These are phyloP conservation scores for Diogma glabrata DNA, from an alignment of 2,888 invertebrate genomes.

Conservation along the genomic window DNA sequence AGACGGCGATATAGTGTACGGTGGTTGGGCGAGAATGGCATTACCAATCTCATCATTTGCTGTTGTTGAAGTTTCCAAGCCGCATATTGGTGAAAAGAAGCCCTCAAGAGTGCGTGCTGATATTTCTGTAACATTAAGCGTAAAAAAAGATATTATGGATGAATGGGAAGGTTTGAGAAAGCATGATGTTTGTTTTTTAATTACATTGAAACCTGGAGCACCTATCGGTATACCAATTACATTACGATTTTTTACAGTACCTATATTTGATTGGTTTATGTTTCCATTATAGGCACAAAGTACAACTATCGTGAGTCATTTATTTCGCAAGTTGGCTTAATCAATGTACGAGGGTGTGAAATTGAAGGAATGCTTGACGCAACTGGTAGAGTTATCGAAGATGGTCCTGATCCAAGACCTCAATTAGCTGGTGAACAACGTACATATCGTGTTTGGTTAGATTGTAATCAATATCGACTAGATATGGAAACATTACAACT, in stretches of 20 bases:
- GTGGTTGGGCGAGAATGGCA: conserved; percentile 99
- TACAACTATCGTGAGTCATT: conserved; percentile 76
- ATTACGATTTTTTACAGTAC: too few species aligned
- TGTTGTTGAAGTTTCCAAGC: conserved; percentile 89
- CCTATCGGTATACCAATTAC: conserved; percentile 56
- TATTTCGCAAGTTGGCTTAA: conserved; percentile 83
- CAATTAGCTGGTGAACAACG: conserved; percentile 77
- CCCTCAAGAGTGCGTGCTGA: conserved; percentile 95
- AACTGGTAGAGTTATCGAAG: conserved; percentile 91
- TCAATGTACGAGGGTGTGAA: conserved; percentile 92
- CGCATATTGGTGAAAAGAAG: conserved; percentile 85
- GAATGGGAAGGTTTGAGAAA: conserved; percentile 96
- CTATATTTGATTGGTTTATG: too few species aligned
- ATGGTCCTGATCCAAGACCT: conserved; percentile 84
- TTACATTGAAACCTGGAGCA: conserved; percentile 77
- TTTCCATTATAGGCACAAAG: conserved; percentile 57
- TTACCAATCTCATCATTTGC: conserved; percentile 86
- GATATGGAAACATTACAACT: conserved; percentile 74
- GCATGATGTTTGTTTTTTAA: conserved; percentile 95
- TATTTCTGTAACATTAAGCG: conserved; percentile 82
- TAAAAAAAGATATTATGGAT: conserved; percentile 78
- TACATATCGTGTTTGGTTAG: conserved; percentile 87
- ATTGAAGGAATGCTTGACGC: conserved; percentile 96
- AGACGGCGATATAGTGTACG: conserved; percentile 76
- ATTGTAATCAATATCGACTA: conserved; percentile 91